Evolutionary conservation across 2,888 invertebrate species (phyloP), one percentile per base, ranked within the genome.

Genomic region (Doris montereyensis): DNA sequence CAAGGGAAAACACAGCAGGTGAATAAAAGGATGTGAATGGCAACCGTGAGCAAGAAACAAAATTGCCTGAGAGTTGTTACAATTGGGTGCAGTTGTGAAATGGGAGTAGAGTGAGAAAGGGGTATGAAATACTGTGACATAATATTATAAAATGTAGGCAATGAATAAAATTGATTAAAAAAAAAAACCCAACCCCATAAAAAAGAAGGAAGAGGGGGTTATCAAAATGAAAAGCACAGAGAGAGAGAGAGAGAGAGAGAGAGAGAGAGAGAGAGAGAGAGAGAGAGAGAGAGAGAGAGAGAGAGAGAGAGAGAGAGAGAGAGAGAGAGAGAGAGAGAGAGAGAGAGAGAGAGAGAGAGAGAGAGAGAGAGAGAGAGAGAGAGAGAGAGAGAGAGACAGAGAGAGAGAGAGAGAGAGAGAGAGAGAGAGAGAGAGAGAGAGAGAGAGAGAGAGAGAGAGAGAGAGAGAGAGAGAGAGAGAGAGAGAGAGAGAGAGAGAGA

Each of bases 131-230:
- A n/a, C n/a, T n/a, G n/a, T n/a, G n/a, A n/a, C n/a, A n/a, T n/a
- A n/a, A n/a, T n/a, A n/a, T n/a, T n/a, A n/a, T n/a, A n/a, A n/a
- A n/a, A n/a, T n/a, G n/a, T n/a, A n/a, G n/a, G n/a, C n/a, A n/a
- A n/a, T n/a, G n/a, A n/a, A n/a, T n/a, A n/a, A n/a, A n/a, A n/a
- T n/a, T n/a, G n/a, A n/a, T n/a, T n/a, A n/a, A n/a, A n/a, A n/a
- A n/a, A n/a, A n/a, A n/a, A n/a, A n/a, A n/a, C n/a, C n/a, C n/a
- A 74, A 52, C 30, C 28, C 41, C 30, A 74, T 35, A 74, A 58
- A 17, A 58, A 26, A n/a, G 58, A 17, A 24, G 52, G 32, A 74
- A 21, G 21, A 24, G 52, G 21, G 58, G n/a, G 28, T 57, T 26
- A 57, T n/a, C 26, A 8, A 72, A 24, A 72, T 0, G 41, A 13